Percentiles rank a stretch among this genome's conserved stretches.
Evolutionary conservation across 2,113 vertebrate genomes (phyloP).

Genomic region (Carassius carassius): DNA sequence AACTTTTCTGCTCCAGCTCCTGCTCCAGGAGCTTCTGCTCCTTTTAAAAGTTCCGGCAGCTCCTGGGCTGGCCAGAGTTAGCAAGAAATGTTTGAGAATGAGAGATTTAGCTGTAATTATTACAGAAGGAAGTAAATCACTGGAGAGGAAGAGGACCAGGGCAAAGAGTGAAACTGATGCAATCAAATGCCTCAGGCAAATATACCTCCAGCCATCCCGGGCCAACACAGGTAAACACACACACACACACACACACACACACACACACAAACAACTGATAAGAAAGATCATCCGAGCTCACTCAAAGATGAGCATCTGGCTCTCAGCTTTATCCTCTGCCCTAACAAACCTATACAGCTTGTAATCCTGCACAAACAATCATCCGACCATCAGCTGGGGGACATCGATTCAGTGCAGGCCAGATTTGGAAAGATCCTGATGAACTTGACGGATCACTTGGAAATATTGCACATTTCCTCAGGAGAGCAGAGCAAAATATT

Average conservation of each 20-base stretch:
- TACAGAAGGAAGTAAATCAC: slow-evolving; percentile 51
- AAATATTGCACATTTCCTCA: too few species aligned
- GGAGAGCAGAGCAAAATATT: not conserved
- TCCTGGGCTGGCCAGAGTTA: slow-evolving; percentile 40
- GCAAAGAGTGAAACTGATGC: slow-evolving; percentile 41
- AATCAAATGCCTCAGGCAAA: slow-evolving; percentile 53
- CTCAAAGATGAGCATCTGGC: slow-evolving; percentile 51
- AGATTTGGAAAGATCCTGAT: slow-evolving; percentile 54
- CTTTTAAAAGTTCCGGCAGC: slow-evolving; percentile 17
- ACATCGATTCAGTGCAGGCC: slow-evolving; percentile 58
- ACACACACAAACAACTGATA: slow-evolving; percentile 53
- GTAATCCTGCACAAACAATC: slow-evolving; percentile 61
- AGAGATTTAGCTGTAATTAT: slow-evolving; percentile 47
- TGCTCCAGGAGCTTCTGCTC: too few species aligned
- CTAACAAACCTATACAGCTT: slow-evolving; percentile 55
- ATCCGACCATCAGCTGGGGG: slow-evolving; percentile 50
- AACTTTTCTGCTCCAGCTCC: not conserved
- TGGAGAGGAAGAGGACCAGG: slow-evolving; percentile 10
- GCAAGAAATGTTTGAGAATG: slow-evolving; percentile 26
- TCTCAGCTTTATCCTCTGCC: slow-evolving; percentile 46
- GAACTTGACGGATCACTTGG: slow-evolving; percentile 28
- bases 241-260: not conserved
- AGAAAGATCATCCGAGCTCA: slow-evolving; percentile 48
- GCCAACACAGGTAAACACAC: slow-evolving; percentile 35
- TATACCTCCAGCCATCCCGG: slow-evolving; percentile 17